phyloP scores from a whole-genome alignment of 2,797 vertebrate genomes.

The Propithecus deckenii region DNA sequence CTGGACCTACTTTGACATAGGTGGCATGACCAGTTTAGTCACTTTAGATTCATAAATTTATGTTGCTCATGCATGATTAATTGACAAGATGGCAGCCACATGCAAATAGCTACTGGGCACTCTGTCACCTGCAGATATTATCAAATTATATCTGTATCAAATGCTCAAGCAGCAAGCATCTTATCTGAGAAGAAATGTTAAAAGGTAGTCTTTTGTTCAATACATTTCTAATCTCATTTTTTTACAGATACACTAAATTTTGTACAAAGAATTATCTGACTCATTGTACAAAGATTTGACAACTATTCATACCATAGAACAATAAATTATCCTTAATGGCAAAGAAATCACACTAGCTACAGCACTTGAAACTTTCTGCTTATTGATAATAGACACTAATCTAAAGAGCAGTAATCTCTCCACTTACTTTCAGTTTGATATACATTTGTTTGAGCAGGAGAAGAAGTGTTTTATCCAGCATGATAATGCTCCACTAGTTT shows the following conservation, averaged over 20 bases:
- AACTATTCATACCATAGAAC: constrained; percentile 60
- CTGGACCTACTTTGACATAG: not conserved
- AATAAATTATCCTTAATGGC: constrained; percentile 65
- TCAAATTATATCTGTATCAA: constrained; percentile 13
- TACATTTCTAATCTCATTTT: constrained; percentile 65
- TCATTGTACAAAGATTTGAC: constrained; percentile 66
- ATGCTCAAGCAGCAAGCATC: constrained; percentile 28
- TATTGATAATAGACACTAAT: constrained; percentile 67
- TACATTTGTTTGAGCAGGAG: constrained; percentile 48
- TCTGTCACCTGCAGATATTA: constrained; percentile 56
- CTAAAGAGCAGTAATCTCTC: constrained; percentile 59
- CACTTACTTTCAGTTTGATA: constrained; percentile 61
- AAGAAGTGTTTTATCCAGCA: constrained; percentile 36
- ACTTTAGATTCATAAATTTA: constrained; percentile 28
- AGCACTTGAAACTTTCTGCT: constrained; percentile 58
- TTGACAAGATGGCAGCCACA: constrained; percentile 36
- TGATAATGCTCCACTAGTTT: not conserved
- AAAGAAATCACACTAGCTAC: constrained; percentile 67
- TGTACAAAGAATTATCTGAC: constrained; percentile 54
- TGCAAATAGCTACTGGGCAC: constrained; percentile 43
- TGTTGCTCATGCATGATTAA: not conserved
- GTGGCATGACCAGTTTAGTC: not conserved
- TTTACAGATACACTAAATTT: constrained; percentile 66
- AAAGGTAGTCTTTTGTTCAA: not conserved
- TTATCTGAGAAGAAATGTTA: constrained; percentile 49